Evolutionary conservation across 2,888 invertebrate species (phyloP).

Genomic region (Nomada hirtipes): DNA sequence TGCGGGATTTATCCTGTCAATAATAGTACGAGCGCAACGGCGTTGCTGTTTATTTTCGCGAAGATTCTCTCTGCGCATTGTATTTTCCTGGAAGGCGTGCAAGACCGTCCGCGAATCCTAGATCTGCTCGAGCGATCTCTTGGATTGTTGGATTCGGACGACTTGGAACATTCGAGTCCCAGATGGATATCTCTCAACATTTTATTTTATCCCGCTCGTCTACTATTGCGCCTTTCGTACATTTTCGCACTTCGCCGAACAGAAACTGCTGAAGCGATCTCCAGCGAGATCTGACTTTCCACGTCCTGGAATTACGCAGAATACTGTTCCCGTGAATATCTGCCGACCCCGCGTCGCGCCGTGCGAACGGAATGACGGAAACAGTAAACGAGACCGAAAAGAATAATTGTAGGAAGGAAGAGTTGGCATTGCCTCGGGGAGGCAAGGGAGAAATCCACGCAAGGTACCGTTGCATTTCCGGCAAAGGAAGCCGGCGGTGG

Average conservation of each 20-base stretch:
- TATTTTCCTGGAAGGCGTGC: slow-evolving; percentile 40
- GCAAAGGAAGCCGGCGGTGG: slow-evolving; percentile 32
- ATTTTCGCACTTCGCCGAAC: too few species aligned
- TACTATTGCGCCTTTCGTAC: too few species aligned
- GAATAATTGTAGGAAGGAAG: background rate
- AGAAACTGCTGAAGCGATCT: too few species aligned
- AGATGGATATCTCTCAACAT: too few species aligned
- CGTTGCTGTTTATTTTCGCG: slow-evolving; percentile 67
- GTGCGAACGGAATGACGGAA: background rate
- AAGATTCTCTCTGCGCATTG: slow-evolving; percentile 39
- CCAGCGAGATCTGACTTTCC: too few species aligned
- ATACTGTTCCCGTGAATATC: too few species aligned
- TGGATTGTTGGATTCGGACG: background rate
- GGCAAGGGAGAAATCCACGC: slow-evolving; percentile 53
- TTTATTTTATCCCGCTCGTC: too few species aligned
- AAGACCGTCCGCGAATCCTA: background rate
- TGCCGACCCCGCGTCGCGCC: too few species aligned
- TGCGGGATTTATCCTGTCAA: background rate
- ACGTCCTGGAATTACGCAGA: too few species aligned
- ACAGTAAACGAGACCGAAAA: background rate
- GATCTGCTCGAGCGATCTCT: slow-evolving; percentile 7
- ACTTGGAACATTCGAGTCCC: background rate
- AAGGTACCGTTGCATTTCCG: slow-evolving; percentile 73
- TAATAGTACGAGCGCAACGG: slow-evolving; percentile 43
- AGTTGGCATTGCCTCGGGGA: slow-evolving; percentile 2